Base-by-base conservation (phyloP, 2,888 invertebrate genomes). In the Microplitis deprimator region DNA sequence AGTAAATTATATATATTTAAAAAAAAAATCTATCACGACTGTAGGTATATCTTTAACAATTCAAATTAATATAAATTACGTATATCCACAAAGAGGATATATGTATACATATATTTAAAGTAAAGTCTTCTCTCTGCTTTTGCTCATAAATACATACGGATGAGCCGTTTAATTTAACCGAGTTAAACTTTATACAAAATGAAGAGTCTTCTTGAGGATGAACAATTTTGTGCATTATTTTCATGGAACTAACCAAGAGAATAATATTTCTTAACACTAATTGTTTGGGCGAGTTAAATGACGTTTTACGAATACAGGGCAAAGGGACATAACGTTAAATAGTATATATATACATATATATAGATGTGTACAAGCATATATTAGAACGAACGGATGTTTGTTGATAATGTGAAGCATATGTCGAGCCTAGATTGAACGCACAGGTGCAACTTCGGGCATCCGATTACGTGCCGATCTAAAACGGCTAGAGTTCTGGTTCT, bases 381-480 rank as follows among this genome's bases (percentile, higher is more conserved):
- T 10, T 40, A 16, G 6, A 50, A 50, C 50, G 50, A 13, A 4
- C 50, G 50, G 13, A 13, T 50, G 50, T 50, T 50, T 8, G 50
- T 50, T 50, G 10, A 50, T 50, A 13, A 74, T 75, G 50, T 50
- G 75, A 68, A 40, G 73, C 77, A 77, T 73, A 73, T 77, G 77
- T 77, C 67, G 64, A 73, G 73, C 50, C 73, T 73, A 77, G 77
- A 77, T 77, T 77, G 77, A 73, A 77, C 73, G 77, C 77, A 77
- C 77, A 77, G 77, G 77, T 77, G 77, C 77, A 77, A 20, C 73
- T 62, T 17, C 38, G 77, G 64, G 73, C 61, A 69, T 77, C 77
- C 77, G 77, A 77, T 77, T 77, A 73, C 77, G 72, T 72, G 72
- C 67, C 68, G 76, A 76, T 76, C 65, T 68, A 76, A 76, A 76